Evolutionary conservation across 2,797 vertebrate species (phyloP), one percentile per base, ranked within the genome.

Genomic region (Coilia nasus): DNA sequence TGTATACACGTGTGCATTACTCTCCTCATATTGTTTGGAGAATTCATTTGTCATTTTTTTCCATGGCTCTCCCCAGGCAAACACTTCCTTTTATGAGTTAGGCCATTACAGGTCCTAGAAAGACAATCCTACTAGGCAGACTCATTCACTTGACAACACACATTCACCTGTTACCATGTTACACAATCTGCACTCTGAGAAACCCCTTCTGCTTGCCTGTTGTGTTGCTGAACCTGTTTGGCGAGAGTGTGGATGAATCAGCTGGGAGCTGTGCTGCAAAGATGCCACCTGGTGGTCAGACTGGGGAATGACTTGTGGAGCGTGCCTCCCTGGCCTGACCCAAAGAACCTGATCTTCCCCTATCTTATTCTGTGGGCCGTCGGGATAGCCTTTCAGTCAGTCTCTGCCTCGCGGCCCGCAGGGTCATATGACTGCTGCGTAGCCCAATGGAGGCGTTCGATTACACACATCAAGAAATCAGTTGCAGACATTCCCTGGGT

Each of bases 161-260:
- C 41, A 78, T 44, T 21, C 17, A 31, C 4, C 71, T 44, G 31
- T 78, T 19, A 6, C 71, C 6, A 2, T 31, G 35, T 78, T 41
- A 78, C 71, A 19, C 17, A 78, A 44, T 35, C 31, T 78, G 71
- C 71, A 78, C 17, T 44, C 1, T 78, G 14, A 71, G 28, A 19
- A 71, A 31, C 15, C 15, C 35, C 67, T 41, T 75, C 28, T 19
- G 17, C 15, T 78, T 78, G 17, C 71, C 71, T 78, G 71, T 78
- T 78, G 71, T 78, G 71, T 78, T 1, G 4, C 19, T 31, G 19
- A 78, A 78, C 71, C 71, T 78, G 71, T 78, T 78, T 78, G 71
- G 71, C 41, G 35, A 78, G 71, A 17, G 31, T 41, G 31, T 41
- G 19, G 71, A 19, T 35, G 50, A 54, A 54, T 75, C 19, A 25